phyloP scores from a whole-genome alignment of 1,140 invertebrate genomes.

The Micrasema minimum region DNA sequence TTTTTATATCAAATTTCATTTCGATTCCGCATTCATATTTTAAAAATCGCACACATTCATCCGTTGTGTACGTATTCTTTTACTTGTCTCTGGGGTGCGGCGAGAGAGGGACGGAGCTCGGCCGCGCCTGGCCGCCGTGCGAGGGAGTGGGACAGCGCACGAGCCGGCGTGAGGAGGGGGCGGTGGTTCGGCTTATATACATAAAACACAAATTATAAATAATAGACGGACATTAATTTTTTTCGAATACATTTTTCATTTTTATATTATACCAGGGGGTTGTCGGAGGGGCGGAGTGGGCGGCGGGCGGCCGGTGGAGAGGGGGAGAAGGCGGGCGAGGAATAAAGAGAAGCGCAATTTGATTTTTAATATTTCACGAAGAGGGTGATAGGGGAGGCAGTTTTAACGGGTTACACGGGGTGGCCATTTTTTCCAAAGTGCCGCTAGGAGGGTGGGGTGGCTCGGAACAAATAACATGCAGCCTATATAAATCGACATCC shows the following conservation, averaged over 20 bases:
- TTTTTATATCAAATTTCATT: constrained; percentile 54
- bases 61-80: constrained; percentile 45
- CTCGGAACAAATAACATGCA: constrained; percentile 50
- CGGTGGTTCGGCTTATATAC: constrained; percentile 51
- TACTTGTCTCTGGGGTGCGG: constrained; percentile 43
- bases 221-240: constrained; percentile 67
- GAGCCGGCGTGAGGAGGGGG: constrained; percentile 10
- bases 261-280: constrained; percentile 64
- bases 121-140: constrained; percentile 3
- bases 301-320: constrained; percentile 59
- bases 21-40: constrained; percentile 53
- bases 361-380: constrained; percentile 70
- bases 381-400: constrained; percentile 61
- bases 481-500: constrained; percentile 49
- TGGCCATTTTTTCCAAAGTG: constrained; percentile 51
- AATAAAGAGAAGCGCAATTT: constrained; percentile 70
- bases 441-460: constrained; percentile 27
- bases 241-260: constrained; percentile 68
- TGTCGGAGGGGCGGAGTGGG: constrained; percentile 58
- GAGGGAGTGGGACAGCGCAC: constrained; percentile 11
- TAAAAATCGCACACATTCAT: constrained; percentile 48
- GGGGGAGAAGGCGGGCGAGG: constrained; percentile 61
- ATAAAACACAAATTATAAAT: constrained; percentile 66
- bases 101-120: neutral
- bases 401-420: constrained; percentile 62